phyloP scores from a whole-genome alignment of 1,140 invertebrate genomes.

The Yoshiicerus persimilis region DNA sequence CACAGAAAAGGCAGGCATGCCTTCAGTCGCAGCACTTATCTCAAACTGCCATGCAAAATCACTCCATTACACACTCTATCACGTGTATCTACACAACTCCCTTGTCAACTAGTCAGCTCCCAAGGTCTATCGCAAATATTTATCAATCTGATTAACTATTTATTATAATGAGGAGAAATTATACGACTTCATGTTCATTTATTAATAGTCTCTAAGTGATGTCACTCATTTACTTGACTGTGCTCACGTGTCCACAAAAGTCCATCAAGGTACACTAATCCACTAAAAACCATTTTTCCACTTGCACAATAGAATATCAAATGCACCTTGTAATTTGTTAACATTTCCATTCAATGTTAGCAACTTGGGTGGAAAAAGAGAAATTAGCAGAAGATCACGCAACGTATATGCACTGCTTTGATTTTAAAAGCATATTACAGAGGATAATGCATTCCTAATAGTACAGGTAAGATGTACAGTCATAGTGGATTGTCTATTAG shows the following conservation, averaged over 20 bases:
- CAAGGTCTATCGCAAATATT: not conserved
- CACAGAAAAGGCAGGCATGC: not conserved
- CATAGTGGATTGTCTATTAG: too few relatives aligned
- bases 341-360: not conserved
- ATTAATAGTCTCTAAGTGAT: not conserved
- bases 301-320: not conserved
- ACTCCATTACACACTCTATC: not conserved
- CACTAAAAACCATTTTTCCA: not conserved
- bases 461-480: too few relatives aligned
- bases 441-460: not conserved
- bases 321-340: not conserved
- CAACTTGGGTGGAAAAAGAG: not conserved
- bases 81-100: not conserved
- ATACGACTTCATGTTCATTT: not conserved
- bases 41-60: not conserved
- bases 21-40: not conserved
- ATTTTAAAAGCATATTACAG: not conserved
- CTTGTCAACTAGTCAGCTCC: slow-evolving; percentile 2
- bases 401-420: not conserved
- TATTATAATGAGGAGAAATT: slow-evolving; percentile 8
- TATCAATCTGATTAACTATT: not conserved
- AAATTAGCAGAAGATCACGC: not conserved
- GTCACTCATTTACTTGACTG: not conserved
- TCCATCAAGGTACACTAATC: too few relatives aligned
- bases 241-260: not conserved